Evolutionary conservation across 2,113 vertebrate species (phyloP), one percentile per base, ranked within the genome.

Genomic region (Rhipidura dahli): DNA sequence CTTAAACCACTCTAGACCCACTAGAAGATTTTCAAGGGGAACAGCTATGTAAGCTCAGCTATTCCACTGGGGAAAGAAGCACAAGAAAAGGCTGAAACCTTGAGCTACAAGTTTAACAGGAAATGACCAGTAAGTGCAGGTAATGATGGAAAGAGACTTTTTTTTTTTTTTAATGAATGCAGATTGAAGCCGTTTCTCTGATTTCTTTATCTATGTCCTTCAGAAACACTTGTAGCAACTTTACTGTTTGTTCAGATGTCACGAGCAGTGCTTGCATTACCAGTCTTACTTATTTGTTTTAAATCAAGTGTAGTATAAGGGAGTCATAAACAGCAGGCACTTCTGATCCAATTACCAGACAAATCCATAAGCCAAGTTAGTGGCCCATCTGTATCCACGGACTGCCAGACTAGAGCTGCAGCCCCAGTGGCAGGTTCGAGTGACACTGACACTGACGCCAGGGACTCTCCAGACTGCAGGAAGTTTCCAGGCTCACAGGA

Each of bases 391-490:
- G 26, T 14, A 69, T 3, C 37, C 35, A 20, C 1, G 57, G 12
- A 8, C 42, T 31, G 37, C 44, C 56, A 68, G 53, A 26, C 0
- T 11, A 21, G 20, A 26, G 60, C 13, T 19, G 20, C 79, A 78
- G 78, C 11, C 26, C 19, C 28, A 33, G 4, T 0, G 15, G 11
- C 71, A 89, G 61, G 23, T 53, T 33, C 0, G 0, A 69, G 42
- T 24, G 37, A 53, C 17, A 42, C 13, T 2, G 37, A 17, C 1
- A 0, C 10, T 39, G 37, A 20, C 13, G 21, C 13, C 50, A 68
- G 33, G 56, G 35, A 4, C 20, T 56, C 77, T 37, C n/a, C 51
- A 50, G 49, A 27, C 18, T 23, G 40, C 68, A 59, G 31, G 19
- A 39, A 37, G 2, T 18, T 54, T 15, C 16, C 28, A 53, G 56